Evolutionary conservation across 2,888 invertebrate species (phyloP), one percentile per base, ranked within the genome.

Genomic region (Agonopterix heracliana): DNA sequence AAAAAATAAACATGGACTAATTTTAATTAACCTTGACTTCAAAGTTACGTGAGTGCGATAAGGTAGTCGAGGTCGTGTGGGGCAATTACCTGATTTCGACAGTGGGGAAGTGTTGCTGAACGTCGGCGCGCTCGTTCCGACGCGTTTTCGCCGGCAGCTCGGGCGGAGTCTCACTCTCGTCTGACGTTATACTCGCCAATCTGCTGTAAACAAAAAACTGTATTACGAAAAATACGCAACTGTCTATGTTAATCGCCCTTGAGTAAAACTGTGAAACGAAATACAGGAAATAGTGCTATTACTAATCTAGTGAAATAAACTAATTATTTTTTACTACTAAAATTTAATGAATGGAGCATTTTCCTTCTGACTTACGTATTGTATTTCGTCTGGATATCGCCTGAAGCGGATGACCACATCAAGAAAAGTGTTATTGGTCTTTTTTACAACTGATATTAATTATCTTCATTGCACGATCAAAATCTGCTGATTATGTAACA

Each of bases 91-190:
- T 81, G 64, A 85, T 84, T 66, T 85, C 84, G 46, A 85, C 83
- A 54, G 72, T 78, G 48, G 84, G 85, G 71, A 85, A 84, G 67
- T 78, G 79, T 58, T 86, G 88, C 46, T 87, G 87, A 47, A 86
- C 84, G 70, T 74, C 90, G 48, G 74, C 81, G 64, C 84, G 90
- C 64, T 77, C 73, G 69, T 78, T 81, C 54, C 84, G 82, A 17
- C 88, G 73, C 56, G 88, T 89, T 81, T 92, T 91, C 48, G 85
- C 90, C 44, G 92, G 92, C 71, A 91, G 75, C 64, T 91, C 91
- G n/a, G 92, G 92, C 62, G 92, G 92, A 53, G 85, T 79, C 70
- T 85, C 86, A 60, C 73, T 72, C 62, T 82, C 86, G 69, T 85
- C 83, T 60, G 86, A 83, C 50, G 86, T 81, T 61, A 86, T 81